Percentiles rank a stretch among this genome's conserved stretches.
These are phyloP conservation scores for Drosophila anceps DNA, from an alignment of 2,888 invertebrate genomes.

Conservation along the genomic window DNA sequence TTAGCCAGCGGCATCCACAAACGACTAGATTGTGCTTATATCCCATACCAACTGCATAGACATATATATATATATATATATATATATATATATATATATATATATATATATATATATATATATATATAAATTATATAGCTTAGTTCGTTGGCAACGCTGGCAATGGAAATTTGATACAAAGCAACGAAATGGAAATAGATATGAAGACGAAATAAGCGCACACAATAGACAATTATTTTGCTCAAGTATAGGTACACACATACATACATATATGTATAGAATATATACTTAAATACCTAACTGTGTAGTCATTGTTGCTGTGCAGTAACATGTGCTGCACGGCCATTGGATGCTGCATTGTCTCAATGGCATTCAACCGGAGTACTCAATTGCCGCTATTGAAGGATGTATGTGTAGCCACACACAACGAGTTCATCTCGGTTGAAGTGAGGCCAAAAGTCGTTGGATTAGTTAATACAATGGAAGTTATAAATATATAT, in stretches of 20 bases:
- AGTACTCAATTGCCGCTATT: constrained; percentile 60
- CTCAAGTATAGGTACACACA: constrained; percentile 21
- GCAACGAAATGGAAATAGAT: constrained; percentile 44
- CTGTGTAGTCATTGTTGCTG: constrained; percentile 19
- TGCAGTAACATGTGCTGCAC: constrained; percentile 41
- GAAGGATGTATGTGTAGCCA: constrained; percentile 38
- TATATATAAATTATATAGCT: constrained; percentile 4
- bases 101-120: constrained; percentile 4
- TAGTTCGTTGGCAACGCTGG: constrained; percentile 44
- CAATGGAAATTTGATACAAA: constrained; percentile 63
- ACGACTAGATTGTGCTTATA: constrained; percentile 16
- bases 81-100: background rate
- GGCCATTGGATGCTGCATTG: constrained; percentile 68
- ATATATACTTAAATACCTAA: constrained; percentile 15
- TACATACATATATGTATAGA: background rate
- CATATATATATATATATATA: background rate
- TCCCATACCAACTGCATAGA: background rate
- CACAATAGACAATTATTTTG: constrained; percentile 64
- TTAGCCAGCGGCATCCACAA: constrained; percentile 37
- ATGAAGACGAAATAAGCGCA: constrained; percentile 36
- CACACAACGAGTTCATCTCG: constrained; percentile 43
- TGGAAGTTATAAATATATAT: background rate
- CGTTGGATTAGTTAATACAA: constrained; percentile 41
- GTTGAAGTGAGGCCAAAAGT: constrained; percentile 36
- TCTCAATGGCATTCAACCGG: constrained; percentile 63